Conservation (phyloP, 2,797 vertebrate genomes). For the Chaetodon trifasciatus region DNA sequence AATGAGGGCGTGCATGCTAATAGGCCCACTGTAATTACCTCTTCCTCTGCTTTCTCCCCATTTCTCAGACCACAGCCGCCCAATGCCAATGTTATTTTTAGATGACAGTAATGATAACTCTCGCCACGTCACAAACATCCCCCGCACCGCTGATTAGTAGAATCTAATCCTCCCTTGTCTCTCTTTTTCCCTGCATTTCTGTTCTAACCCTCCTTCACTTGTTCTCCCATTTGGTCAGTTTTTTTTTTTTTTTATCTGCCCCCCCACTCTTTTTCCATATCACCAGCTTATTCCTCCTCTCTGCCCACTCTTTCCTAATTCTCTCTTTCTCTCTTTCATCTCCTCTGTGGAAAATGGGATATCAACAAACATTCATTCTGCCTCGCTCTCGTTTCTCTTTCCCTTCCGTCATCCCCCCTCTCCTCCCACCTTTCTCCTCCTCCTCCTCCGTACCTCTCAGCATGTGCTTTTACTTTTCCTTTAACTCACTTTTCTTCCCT, state of each 20-base stretch:
- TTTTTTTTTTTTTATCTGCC: not conserved
- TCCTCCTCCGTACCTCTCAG: slow-evolving; percentile 12
- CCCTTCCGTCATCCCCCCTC: slow-evolving; percentile 29
- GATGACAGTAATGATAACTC: slow-evolving; percentile 81
- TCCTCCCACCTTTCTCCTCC: slow-evolving; percentile 37
- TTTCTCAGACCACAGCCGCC: slow-evolving; percentile 73
- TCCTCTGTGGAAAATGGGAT: slow-evolving; percentile 79
- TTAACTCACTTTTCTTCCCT: slow-evolving; percentile 23
- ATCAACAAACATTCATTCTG: slow-evolving; percentile 75
- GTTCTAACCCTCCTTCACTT: slow-evolving; percentile 34
- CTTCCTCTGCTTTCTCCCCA: slow-evolving; percentile 65
- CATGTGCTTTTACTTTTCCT: slow-evolving; percentile 36
- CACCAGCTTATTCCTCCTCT: slow-evolving; percentile 68
- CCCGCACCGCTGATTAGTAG: slow-evolving; percentile 43
- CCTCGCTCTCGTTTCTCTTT: slow-evolving; percentile 57
- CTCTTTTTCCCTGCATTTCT: slow-evolving; percentile 25
- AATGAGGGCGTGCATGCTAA: slow-evolving; percentile 82
- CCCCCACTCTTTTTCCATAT: slow-evolving; percentile 46
- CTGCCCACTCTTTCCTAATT: slow-evolving; percentile 77
- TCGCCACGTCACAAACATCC: slow-evolving; percentile 70
- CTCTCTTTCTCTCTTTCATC: slow-evolving; percentile 73
- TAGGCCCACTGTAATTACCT: slow-evolving; percentile 83
- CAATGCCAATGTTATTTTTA: slow-evolving; percentile 85
- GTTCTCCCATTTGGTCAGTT: slow-evolving; percentile 32
- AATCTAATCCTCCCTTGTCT: slow-evolving; percentile 33